Evolutionary conservation across 1,140 invertebrate genomes (phyloP), one percentile per base, ranked within the genome.

Genomic region (Helicorthomorpha holstii): DNA sequence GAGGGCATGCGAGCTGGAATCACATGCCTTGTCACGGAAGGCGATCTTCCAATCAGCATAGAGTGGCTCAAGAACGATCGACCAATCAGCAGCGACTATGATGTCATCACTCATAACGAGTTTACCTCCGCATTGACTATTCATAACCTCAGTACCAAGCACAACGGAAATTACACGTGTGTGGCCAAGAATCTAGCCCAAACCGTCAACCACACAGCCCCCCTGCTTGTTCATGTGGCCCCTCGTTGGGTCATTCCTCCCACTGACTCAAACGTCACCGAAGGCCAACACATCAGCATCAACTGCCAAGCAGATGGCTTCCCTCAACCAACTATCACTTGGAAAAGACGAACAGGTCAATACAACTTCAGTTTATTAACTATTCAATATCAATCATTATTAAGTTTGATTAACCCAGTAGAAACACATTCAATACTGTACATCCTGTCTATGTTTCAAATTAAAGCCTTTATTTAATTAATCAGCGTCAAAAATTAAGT

Each of bases 1-100:
- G 63, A 75, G 54, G 88, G 85, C 2, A 73, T 75, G 27, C 69
- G 75, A 48, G 78, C 81, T 2, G 69, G 73, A 43, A 73, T 93
- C 44, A 69, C 72, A 23, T 70, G 69, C 57, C 60, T 62, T 2
- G 64, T 69, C 21, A 69, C 63, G 48, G 67, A 64, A 52, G 69
- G 69, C 3, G 69, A 71, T 56, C 57, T 63, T 22, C 69, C 69
- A 24, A 63, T 71, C 22, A 59, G 57, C 24, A 63, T 71, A 7
- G 49, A 56, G n/a, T 71, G 69, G 69, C 56, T 63, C n/a, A 69
- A 69, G 53, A 64, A 70, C 54, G 64, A 63, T 7, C 43, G 60
- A 43, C 49, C 55, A 3, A 63, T 69, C 29, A 48, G 21, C 16
- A 54, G 48, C 19, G 48, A 51, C 21, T 26, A 7, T 26, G 51